Base-by-base conservation (phyloP, 1,140 invertebrate species). In the Drosophila ananassae region DNA sequence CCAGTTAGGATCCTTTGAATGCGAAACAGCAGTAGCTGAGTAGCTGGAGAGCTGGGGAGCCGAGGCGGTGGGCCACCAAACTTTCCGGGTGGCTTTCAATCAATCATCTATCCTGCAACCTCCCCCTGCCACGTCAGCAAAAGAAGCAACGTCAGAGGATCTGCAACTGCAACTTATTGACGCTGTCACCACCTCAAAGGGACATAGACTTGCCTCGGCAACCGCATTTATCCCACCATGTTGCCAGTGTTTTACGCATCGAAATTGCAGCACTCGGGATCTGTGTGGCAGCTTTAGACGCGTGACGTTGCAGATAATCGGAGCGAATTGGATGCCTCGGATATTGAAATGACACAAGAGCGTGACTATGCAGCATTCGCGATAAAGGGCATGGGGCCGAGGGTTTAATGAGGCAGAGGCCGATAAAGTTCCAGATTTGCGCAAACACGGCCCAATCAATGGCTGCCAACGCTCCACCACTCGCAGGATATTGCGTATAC, bases 401-500 rank as follows among this genome's bases (percentile, higher is more conserved):
- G 28, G 9, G 6, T 47, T 47, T 25, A 62, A 50, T 61, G 58
- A 66, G 8, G 22, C 21, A 24, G 34, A 64, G 59, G 47, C 63
- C 63, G 39, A 67, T 67, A 63, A 60, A 8, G 25, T 32, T 50
- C 13, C 30, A 22, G 0, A 13, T 39, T 7, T 1, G 21, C 13
- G 12, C 13, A 2, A 47, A 39, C 25, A 22, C 21, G 13, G 37
- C 30, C 30, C 17, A 39, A 21, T n/a, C 30, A 48, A 56, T 13
- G 57, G 22, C 57, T 41, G 32, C 21, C 56, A 13, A 41, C 6
- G 25, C 25, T 28, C 17, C 28, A 47, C 10, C 52, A 46, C 5
- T n/a, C 17, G 7, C 13, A 39, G 59, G 17, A 77, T 47, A 79
- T 77, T 9, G 30, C 59, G 69, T 53, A 55, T 52, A 52, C 63